These are phyloP conservation scores for Poeciliopsis turneri DNA, from an alignment of 2,797 vertebrate species.

Conservation along the genomic window DNA sequence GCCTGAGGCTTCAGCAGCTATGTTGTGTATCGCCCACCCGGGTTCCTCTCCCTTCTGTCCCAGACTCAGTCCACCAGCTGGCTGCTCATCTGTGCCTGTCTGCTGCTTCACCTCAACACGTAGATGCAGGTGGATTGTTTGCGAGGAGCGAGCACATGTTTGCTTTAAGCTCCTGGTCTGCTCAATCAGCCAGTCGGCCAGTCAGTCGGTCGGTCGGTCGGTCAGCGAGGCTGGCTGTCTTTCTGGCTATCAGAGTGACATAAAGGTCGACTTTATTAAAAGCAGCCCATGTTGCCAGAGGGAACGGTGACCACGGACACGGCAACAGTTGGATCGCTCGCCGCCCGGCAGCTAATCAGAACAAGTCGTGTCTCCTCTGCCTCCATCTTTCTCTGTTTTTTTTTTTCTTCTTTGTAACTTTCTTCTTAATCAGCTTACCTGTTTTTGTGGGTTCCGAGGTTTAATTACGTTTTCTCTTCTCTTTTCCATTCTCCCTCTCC, in stretches of 20 bases:
- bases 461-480: constrained; percentile 34
- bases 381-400: constrained; percentile 36
- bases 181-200: not conserved
- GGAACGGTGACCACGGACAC: constrained; percentile 60
- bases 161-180: constrained; percentile 29
- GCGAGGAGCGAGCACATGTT: constrained; percentile 22
- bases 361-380: constrained; percentile 44
- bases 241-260: constrained; percentile 59
- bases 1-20: constrained; percentile 56
- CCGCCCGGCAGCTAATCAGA: constrained; percentile 70
- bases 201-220: constrained; percentile 41
- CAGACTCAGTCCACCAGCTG: constrained; percentile 59
- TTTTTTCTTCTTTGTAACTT: constrained; percentile 21
- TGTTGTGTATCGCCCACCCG: constrained; percentile 46
- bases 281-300: constrained; percentile 63
- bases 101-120: constrained; percentile 31
- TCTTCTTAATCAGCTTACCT: constrained; percentile 45
- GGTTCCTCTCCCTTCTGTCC: constrained; percentile 43
- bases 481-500: constrained; percentile 26
- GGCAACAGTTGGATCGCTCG: constrained; percentile 49
- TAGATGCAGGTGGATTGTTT: constrained; percentile 18
- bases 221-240: constrained; percentile 11
- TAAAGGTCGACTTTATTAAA: constrained; percentile 73
- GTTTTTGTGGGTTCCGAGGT: constrained; percentile 24
- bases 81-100: constrained; percentile 57